Conservation (phyloP, 1,140 invertebrate species). For the Tetranychus cinnabarinus region DNA sequence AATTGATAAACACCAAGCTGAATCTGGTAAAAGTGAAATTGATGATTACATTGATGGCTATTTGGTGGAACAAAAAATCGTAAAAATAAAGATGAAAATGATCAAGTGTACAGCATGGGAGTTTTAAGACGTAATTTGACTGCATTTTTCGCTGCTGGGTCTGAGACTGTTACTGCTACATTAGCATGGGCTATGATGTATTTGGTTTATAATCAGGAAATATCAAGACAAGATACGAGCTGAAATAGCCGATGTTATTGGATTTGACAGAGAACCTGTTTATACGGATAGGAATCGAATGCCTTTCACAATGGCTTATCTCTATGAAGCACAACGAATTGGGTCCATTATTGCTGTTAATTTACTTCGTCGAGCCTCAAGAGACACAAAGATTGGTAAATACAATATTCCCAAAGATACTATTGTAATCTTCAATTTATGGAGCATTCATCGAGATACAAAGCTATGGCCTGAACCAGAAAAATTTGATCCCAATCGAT, state of each 20-base stretch:
- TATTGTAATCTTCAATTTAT: conserved; percentile 37
- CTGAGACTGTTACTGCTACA: conserved; percentile 19
- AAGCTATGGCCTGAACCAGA: conserved; percentile 40
- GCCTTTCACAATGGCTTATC: too few species aligned
- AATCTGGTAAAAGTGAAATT: conserved; percentile 24
- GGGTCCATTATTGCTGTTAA: too few species aligned
- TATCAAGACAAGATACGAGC: conserved; percentile 16
- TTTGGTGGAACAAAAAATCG: conserved; percentile 34
- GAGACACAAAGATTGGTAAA: too few species aligned
- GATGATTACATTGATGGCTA: conserved; percentile 67
- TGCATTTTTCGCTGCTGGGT: conserved; percentile 16
- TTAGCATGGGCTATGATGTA: conserved; percentile 18
- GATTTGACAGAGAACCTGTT: conserved; percentile 6
- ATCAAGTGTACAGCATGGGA: neutral
- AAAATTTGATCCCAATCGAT: conserved; percentile 39
- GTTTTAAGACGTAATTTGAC: conserved; percentile 10
- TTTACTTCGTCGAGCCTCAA: too few species aligned
- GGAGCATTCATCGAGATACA: conserved; percentile 39
- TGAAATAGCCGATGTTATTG: conserved; percentile 17
- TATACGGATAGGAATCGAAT: conserved; percentile 10
- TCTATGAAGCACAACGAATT: too few species aligned
- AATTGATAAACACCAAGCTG: conserved; percentile 32
- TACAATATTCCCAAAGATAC: conserved; percentile 10
- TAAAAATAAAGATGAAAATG: neutral
- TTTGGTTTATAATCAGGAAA: conserved; percentile 20